phyloP scores from a whole-genome alignment of 1,140 invertebrate species.

The Apis cerana region DNA sequence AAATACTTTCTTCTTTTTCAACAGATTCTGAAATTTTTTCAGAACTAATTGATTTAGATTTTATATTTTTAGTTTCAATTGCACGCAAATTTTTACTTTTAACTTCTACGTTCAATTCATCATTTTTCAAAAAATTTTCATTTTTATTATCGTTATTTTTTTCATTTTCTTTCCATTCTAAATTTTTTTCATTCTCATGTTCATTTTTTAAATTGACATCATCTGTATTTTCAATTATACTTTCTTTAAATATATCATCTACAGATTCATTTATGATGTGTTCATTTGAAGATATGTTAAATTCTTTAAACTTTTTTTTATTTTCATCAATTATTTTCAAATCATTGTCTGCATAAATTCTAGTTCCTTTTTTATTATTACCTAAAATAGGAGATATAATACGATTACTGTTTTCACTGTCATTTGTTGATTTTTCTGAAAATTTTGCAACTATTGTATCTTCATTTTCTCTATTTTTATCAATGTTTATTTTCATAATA shows the following conservation, averaged over 20 bases:
- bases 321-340: background rate
- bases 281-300: too few species aligned
- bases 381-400: conserved; percentile 14
- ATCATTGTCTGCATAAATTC: background rate
- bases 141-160: background rate
- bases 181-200: background rate
- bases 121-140: background rate
- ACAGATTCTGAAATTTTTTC: background rate
- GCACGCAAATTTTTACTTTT: background rate
- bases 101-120: background rate
- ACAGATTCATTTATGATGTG: conserved; percentile 4
- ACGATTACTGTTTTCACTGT: background rate
- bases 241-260: conserved; percentile 42
- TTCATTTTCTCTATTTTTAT: conserved; percentile 9
- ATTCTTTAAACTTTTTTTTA: background rate
- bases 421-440: background rate
- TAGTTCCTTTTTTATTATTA: background rate
- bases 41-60: too few species aligned
- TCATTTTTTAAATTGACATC: background rate
- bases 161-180: background rate
- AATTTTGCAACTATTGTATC: background rate
- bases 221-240: background rate
- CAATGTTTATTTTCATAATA: background rate
- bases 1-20: background rate
- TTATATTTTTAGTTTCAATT: background rate